Percentiles rank a stretch among this genome's conserved stretches.
phyloP scores from a whole-genome alignment of 2,888 invertebrate genomes.

The Tanypteryx hageni region DNA sequence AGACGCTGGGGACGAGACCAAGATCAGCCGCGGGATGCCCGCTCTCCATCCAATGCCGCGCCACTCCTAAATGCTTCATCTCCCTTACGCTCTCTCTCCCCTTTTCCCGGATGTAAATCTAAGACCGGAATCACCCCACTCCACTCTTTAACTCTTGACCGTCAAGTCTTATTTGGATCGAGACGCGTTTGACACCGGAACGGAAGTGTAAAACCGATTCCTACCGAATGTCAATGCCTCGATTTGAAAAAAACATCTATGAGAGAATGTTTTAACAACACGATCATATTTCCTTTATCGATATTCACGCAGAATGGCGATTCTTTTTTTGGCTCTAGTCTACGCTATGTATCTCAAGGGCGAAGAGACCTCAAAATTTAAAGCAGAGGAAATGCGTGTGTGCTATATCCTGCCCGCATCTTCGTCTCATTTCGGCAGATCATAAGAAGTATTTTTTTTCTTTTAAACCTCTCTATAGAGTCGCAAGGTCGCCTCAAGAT shows the following conservation, averaged over 20 bases:
- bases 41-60: background rate
- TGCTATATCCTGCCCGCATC: background rate
- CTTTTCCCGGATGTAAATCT: background rate
- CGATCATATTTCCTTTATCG: no score
- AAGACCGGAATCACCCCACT: background rate
- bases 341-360: no score
- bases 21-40: background rate
- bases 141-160: background rate
- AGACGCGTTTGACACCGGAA: background rate
- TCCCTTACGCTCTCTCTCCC: no score
- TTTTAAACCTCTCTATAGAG: background rate
- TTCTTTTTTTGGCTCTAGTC: no score
- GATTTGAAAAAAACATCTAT: background rate
- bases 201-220: background rate
- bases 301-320: no score
- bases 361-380: no score
- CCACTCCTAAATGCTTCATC: no score
- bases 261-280: no score
- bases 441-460: background rate
- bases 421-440: background rate
- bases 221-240: background rate
- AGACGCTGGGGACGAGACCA: background rate
- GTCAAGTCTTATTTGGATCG: background rate
- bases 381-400: no score
- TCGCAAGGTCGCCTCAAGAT: constrained; percentile 13